Evolutionary conservation across 1,140 invertebrate species (phyloP), one percentile per base, ranked within the genome.

Genomic region (Cotesia glomerata): DNA sequence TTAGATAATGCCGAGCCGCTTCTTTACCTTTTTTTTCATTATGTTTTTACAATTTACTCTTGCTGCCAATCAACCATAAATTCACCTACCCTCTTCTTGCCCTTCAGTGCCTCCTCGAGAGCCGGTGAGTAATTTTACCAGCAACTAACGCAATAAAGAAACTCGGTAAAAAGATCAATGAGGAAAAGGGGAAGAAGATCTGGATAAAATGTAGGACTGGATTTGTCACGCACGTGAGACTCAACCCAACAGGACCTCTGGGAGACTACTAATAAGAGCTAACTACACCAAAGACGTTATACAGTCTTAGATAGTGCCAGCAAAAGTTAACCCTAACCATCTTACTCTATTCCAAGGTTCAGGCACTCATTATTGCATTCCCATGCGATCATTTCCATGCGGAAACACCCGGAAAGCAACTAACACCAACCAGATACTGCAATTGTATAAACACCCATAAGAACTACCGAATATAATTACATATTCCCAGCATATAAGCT

Each of bases 1-100:
- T 87, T 87, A 88, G 86, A 87, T 88, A 88, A 87, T 87, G 86
- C 86, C 86, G 26, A 26, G 85, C 86, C 86, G 85, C 79, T 82
- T 78, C 77, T 72, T 65, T 63, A 74, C 72, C 72, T 65, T 51
- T 56, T 70, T 59, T 61, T 45, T 16, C 61, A 65, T 56, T 66
- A 74, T 71, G 35, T 35, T 52, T 52, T 16, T 61, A 59, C 54
- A 35, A 35, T 45, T 18, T 35, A 26, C 45, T 49, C 54, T 18
- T 35, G 36, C 13, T 68, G 66, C 39, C 61, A 65, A 67, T 69
- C 36, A 34, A 52, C n/a, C 68, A 71, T 52, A 54, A 54, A 49
- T 62, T 45, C 39, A 13, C 39, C 2, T 61, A 9, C 39, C 34
- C 18, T 5, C 16, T 18, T 39, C n/a, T 13, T 39, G 8, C 36